Evolutionary conservation across 2,113 vertebrate genomes (phyloP).

Genomic region (Narcine bancroftii): DNA sequence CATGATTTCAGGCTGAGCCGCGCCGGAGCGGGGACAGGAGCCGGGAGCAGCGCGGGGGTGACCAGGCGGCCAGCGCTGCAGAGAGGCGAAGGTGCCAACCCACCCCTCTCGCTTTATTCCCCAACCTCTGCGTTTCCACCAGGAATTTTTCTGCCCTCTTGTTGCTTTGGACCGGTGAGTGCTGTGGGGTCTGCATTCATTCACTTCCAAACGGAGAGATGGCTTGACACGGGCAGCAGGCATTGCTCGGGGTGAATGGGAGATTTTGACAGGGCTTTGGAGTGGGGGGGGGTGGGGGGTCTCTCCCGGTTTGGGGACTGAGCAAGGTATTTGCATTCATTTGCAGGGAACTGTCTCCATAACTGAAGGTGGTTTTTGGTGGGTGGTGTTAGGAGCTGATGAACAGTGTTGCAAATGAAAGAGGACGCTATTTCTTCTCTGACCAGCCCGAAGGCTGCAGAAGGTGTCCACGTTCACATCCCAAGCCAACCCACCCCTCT

Average conservation of each 20-base stretch:
- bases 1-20: not conserved
- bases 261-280: not conserved
- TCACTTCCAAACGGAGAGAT: not conserved
- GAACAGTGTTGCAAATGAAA: not conserved
- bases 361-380: not conserved
- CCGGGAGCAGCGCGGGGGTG: not conserved
- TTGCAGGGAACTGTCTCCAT: not conserved
- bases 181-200: not conserved
- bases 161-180: not conserved
- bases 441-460: too few species aligned
- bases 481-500: not conserved
- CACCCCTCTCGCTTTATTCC: constrained; percentile 17
- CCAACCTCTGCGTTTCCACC: not conserved
- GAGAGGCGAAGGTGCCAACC: not conserved
- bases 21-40: not conserved
- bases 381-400: not conserved
- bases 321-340: not conserved
- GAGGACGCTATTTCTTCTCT: not conserved
- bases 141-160: not conserved
- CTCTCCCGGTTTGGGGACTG: not conserved
- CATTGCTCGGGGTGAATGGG: not conserved
- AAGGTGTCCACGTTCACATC: not conserved
- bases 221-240: not conserved
- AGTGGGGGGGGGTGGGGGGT: too few species aligned
- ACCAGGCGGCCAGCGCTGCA: not conserved